Conservation (phyloP, 2,797 vertebrate genomes). For the Urocyon cinereoargenteus region DNA sequence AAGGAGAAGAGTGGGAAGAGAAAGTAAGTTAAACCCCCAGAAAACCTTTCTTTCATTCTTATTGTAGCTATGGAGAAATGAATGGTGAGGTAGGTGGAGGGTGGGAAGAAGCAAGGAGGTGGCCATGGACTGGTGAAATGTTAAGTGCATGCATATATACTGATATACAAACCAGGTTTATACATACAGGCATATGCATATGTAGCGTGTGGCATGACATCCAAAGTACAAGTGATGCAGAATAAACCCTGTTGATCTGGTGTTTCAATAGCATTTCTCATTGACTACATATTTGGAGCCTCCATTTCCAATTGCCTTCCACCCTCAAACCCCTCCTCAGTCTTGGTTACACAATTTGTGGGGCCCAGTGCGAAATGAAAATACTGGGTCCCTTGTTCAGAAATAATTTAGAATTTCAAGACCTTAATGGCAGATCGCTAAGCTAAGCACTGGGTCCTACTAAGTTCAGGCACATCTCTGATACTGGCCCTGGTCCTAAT, state of each 20-base stretch:
- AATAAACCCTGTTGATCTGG: neutral
- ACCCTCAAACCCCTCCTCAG: neutral
- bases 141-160: neutral
- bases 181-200: no score
- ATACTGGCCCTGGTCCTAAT: neutral
- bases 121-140: neutral
- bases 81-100: neutral
- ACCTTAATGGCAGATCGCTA: neutral
- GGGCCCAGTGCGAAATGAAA: neutral
- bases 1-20: neutral
- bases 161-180: neutral
- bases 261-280: neutral
- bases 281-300: neutral
- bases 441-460: neutral
- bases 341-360: neutral
- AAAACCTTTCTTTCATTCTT: neutral
- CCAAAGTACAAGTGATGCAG: neutral
- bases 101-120: neutral
- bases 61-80: neutral
- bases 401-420: neutral
- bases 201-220: neutral
- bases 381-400: neutral
- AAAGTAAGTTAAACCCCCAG: neutral
- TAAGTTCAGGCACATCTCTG: accelerated
- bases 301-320: neutral